Conservation (phyloP, 2,113 vertebrate genomes). For the Pelusios castaneus region DNA sequence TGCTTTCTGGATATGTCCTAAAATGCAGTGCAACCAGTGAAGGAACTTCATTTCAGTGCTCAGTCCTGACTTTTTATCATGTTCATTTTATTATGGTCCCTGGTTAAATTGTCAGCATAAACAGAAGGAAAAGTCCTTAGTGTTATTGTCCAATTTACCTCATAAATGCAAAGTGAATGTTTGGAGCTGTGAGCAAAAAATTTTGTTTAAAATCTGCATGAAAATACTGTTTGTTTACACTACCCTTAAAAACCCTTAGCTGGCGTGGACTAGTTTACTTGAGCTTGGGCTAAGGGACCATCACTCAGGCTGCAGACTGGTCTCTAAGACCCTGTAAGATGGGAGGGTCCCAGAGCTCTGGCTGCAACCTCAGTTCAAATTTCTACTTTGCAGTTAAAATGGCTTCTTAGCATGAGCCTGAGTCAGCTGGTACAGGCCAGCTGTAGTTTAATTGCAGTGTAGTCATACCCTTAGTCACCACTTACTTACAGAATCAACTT, state of each 20-base stretch:
- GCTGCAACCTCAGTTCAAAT: too few relatives aligned
- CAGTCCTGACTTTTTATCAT: background rate
- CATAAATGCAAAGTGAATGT: background rate
- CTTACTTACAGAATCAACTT: background rate
- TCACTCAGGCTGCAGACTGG: background rate
- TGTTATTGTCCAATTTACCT: background rate
- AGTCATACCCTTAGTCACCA: background rate
- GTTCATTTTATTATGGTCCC: background rate
- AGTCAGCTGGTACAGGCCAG: background rate
- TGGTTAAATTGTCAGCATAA: background rate
- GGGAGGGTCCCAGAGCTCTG: background rate
- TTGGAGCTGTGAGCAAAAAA: background rate
- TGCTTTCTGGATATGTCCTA: background rate
- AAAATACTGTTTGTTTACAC: background rate
- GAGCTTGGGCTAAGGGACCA: too few relatives aligned
- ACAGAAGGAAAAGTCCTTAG: background rate
- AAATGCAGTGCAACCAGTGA: background rate
- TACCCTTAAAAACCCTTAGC: background rate
- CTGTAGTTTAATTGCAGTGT: background rate
- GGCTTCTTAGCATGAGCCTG: background rate
- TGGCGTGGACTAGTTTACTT: too few relatives aligned
- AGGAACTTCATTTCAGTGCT: background rate
- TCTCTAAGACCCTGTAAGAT: background rate
- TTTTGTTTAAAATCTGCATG: background rate
- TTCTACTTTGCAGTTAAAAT: background rate